Conservation (phyloP, 1,140 invertebrate genomes). For the Agrilus planipennis region DNA sequence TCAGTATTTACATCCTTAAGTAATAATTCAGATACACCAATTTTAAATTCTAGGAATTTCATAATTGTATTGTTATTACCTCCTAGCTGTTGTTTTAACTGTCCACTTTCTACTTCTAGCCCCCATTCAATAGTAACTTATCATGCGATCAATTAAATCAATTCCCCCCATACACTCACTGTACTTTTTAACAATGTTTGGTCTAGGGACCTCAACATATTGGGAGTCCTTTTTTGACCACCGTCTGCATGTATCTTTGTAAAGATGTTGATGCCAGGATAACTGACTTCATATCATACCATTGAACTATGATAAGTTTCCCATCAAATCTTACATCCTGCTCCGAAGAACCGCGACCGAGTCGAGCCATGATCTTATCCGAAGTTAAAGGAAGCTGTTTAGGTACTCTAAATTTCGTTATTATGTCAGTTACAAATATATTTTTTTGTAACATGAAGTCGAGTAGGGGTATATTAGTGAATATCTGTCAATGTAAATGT, state of each 20-base stretch:
- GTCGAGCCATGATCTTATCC: conserved; percentile 5
- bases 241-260: background rate
- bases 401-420: conserved; percentile 9
- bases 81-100: conserved; percentile 3
- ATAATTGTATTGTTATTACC: too few species aligned
- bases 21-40: too few species aligned
- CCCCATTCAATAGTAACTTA: conserved; percentile 10
- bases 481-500: conserved; percentile 2
- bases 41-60: too few species aligned
- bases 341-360: conserved; percentile 9
- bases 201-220: conserved; percentile 5
- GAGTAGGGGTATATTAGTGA: conserved; percentile 6
- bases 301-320: conserved; percentile 9
- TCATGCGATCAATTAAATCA: conserved; percentile 21
- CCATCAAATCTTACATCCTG: conserved; percentile 7
- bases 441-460: conserved; percentile 12
- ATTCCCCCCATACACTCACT: conserved; percentile 34
- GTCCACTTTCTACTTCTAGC: conserved; percentile 5
- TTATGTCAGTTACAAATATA: conserved; percentile 5
- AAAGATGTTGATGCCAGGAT: conserved; percentile 4
- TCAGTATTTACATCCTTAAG: too few species aligned
- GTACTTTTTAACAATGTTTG: conserved; percentile 17
- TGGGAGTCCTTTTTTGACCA: conserved; percentile 9
- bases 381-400: conserved; percentile 6
- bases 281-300: conserved; percentile 7